These are phyloP conservation scores for Hypercompe scribonia DNA, from an alignment of 2,888 invertebrate genomes.

Conservation along the genomic window DNA sequence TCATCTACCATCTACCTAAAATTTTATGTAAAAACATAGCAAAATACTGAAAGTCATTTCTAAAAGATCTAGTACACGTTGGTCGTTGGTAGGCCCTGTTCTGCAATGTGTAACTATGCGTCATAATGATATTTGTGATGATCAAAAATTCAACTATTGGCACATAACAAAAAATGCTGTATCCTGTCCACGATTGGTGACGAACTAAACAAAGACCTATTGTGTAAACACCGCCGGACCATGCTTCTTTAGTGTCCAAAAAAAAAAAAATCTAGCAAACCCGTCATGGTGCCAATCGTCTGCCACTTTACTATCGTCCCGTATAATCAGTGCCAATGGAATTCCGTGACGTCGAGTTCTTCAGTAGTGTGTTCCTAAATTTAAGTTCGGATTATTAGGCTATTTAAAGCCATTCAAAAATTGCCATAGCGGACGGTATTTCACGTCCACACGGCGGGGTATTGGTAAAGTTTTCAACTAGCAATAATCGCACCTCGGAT, in stretches of 20 bases:
- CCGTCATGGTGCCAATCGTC: too few relatives aligned
- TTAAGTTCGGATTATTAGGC: conserved; percentile 1
- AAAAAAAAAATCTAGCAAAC: too few relatives aligned
- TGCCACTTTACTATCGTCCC: too few relatives aligned
- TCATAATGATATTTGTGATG: background rate
- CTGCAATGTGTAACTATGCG: too few relatives aligned
- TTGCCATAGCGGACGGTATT: conserved; percentile 81
- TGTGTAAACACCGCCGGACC: too few relatives aligned
- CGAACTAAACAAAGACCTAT: background rate
- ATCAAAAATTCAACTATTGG: background rate
- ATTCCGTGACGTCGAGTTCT: too few relatives aligned
- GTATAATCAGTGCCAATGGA: too few relatives aligned
- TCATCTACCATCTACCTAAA: too few relatives aligned
- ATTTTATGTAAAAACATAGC: too few relatives aligned
- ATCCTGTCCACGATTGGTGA: background rate
- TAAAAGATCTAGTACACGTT: background rate
- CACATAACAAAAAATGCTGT: background rate
- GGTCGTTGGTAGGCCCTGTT: background rate
- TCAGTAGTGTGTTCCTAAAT: too few relatives aligned
- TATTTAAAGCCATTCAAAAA: conserved; percentile 60
- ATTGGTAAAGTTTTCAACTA: conserved; percentile 94
- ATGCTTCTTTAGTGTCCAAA: background rate
- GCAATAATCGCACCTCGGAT: conserved; percentile 96
- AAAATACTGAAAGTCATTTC: background rate
- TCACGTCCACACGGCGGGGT: conserved; percentile 81